Conservation (phyloP, 2,113 vertebrate genomes). For the Danionella cerebrum region DNA sequence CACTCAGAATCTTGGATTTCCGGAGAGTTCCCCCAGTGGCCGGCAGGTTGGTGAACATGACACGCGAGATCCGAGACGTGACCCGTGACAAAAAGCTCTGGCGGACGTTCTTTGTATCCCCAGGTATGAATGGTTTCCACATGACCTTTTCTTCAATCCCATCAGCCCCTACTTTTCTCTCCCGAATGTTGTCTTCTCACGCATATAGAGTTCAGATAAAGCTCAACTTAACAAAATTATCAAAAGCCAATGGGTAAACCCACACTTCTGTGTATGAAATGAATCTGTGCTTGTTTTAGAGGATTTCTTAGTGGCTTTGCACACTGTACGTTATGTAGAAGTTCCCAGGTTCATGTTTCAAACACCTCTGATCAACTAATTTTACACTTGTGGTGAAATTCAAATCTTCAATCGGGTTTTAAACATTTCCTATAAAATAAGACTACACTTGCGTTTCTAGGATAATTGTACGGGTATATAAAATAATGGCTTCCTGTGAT, state of each 20-base stretch:
- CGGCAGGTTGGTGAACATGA: constrained; percentile 92
- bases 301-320: too few species aligned
- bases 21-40: constrained; percentile 90
- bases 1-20: constrained; percentile 84
- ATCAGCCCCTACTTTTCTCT: neutral
- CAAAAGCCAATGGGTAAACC: too few species aligned
- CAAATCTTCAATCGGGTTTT: too few species aligned
- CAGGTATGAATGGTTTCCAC: constrained; percentile 58
- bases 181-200: neutral
- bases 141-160: neutral
- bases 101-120: constrained; percentile 89
- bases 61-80: constrained; percentile 87
- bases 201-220: constrained; percentile 5
- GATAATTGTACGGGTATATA: too few species aligned
- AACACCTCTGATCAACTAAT: too few species aligned
- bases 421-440: too few species aligned
- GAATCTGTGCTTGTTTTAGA: neutral
- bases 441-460: too few species aligned
- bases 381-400: too few species aligned
- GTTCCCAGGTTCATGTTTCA: too few species aligned
- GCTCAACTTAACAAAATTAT: neutral
- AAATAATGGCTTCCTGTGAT: too few species aligned
- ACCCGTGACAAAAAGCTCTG: constrained; percentile 92
- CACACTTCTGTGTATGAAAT: neutral
- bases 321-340: too few species aligned